These are phyloP conservation scores for Campopleginae sp. DNA, from an alignment of 2,888 invertebrate genomes.

Conservation along the genomic window DNA sequence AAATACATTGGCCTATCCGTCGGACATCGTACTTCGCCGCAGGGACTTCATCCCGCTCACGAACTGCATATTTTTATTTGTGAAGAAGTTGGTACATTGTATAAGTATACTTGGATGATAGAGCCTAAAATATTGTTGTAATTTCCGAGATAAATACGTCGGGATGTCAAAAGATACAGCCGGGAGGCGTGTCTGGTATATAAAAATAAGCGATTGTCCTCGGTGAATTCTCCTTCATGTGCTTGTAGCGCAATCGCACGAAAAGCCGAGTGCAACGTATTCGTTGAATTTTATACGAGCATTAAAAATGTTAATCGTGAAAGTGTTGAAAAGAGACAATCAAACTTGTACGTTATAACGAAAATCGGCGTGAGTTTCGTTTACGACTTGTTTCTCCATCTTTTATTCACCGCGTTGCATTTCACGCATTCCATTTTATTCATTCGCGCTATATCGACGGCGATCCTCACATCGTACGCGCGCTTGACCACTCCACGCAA, in stretches of 20 bases:
- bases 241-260: slow-evolving; percentile 38
- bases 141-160: slow-evolving; percentile 67
- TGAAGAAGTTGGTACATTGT: not conserved
- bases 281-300: not conserved
- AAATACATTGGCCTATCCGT: slow-evolving; percentile 34
- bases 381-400: slow-evolving; percentile 25
- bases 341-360: slow-evolving; percentile 3
- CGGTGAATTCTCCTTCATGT: slow-evolving; percentile 44
- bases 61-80: slow-evolving; percentile 16
- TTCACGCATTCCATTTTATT: slow-evolving; percentile 27
- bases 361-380: slow-evolving; percentile 34
- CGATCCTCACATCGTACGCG: slow-evolving; percentile 1
- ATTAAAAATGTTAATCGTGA: not conserved
- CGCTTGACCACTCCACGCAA: not conserved
- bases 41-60: slow-evolving; percentile 20
- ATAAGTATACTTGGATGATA: slow-evolving; percentile 4
- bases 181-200: slow-evolving; percentile 67
- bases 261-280: slow-evolving; percentile 7
- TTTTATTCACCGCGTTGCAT: not conserved
- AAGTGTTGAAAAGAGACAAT: not conserved
- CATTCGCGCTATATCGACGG: slow-evolving; percentile 10
- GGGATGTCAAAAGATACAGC: slow-evolving; percentile 48
- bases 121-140: slow-evolving; percentile 64
- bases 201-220: slow-evolving; percentile 59
- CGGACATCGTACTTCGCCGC: slow-evolving; percentile 49